Base-by-base conservation (phyloP, 2,888 invertebrate species). In the Colletes collaris region DNA sequence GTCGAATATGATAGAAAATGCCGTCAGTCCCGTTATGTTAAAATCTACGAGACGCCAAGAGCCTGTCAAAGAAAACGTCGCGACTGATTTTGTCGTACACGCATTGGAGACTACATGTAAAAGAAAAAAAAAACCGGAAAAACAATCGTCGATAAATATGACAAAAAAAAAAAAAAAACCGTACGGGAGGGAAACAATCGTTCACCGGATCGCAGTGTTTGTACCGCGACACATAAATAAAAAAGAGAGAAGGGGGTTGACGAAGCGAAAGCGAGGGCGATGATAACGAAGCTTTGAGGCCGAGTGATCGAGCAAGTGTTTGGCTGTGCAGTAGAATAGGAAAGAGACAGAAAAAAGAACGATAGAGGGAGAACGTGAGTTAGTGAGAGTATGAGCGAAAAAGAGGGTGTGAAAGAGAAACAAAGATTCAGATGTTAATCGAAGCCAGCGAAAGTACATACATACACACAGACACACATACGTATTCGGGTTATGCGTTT, bases 301-400 rank as follows among this genome's bases (percentile, higher is more conserved):
- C 84, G 90, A 89, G 88, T 90, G 90, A 91, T 90, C 90, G 90
- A 90, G 90, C 89, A 92, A 92, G 89, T 91, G 92, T 92, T 90
- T 92, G 92, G 92, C 92, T 92, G 92, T 92, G 92, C 91, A 91
- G 89, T 91, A 92, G 91, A 90, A 82, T 91, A 92, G 90, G 87
- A 84, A 69, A 79, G 76, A 81, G 64, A 80, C 78, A 82, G 82
- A 86, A 79, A 81, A 16, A 76, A 79, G 64, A 70, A 64, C 73
- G 59, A 56, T 62, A 65, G 56, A 68, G 63, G 49, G 56, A 76
- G 75, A 65, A 58, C 58, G 67, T 68, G 73, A 55, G 63, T 65
- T 19, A 46, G 72, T 35, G 71, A 73, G 66, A 53, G 64, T 52
- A 72, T 35, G 76, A 62, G 59, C 72, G 78, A 72, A 56, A 52